Evolutionary conservation across 2,888 invertebrate species (phyloP).

Genomic region (Lycaena phlaeas): DNA sequence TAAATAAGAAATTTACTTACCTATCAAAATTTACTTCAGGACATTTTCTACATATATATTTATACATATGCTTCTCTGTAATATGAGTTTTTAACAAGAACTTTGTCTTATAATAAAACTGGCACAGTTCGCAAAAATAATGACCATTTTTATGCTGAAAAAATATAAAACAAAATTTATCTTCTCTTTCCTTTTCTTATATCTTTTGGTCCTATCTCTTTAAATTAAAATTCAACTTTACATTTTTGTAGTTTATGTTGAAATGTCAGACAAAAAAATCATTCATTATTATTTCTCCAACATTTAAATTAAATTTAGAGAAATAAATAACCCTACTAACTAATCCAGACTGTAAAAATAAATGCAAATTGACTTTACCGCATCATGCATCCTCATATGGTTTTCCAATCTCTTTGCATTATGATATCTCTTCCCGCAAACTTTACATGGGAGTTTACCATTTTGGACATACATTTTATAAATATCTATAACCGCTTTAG

Average conservation of each 20-base stretch:
- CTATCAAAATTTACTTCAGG: slow-evolving; percentile 55
- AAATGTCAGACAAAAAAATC: no score
- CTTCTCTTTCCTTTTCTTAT: no score
- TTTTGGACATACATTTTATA: slow-evolving; percentile 34
- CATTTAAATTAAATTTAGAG: no score
- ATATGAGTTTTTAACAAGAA: slow-evolving; percentile 51
- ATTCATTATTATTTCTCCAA: no score
- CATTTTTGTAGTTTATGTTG: no score
- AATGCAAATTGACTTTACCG: no score
- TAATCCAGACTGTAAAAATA: no score
- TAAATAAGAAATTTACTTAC: no score
- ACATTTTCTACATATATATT: slow-evolving; percentile 58
- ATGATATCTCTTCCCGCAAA: slow-evolving; percentile 40
- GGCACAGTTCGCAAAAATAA: slow-evolving; percentile 44
- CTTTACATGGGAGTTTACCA: slow-evolving; percentile 37
- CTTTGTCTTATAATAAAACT: slow-evolving; percentile 52
- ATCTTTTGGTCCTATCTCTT: no score
- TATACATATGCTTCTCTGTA: slow-evolving; percentile 59
- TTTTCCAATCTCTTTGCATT: slow-evolving; percentile 34
- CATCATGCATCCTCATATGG: slow-evolving; percentile 56
- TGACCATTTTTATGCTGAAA: slow-evolving; percentile 50
- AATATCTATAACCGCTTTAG: slow-evolving; percentile 46
- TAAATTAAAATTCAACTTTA: no score
- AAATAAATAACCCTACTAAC: no score
- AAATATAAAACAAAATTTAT: slow-evolving; percentile 10